Evolutionary conservation across 2,888 invertebrate genomes (phyloP).

Genomic region (Folsomia manolachei): DNA sequence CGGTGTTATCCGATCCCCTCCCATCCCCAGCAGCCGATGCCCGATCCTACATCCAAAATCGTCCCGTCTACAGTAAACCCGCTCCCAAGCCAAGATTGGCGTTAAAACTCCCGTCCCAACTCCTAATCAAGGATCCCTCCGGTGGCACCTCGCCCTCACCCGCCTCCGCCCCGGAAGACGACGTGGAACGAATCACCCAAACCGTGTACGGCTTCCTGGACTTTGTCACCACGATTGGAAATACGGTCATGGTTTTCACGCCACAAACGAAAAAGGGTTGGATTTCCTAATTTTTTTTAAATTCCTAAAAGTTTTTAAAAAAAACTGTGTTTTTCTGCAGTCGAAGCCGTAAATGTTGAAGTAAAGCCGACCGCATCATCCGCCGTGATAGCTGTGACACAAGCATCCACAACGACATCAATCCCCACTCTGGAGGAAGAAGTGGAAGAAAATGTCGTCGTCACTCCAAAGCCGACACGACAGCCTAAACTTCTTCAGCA

Average conservation of each 20-base stretch:
- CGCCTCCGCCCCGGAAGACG: constrained; percentile 10
- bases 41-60: constrained; percentile 46
- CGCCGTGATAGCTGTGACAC: not conserved
- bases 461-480: not conserved
- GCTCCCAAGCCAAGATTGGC: constrained; percentile 45
- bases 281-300: not conserved
- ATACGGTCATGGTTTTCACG: constrained; percentile 91
- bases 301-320: not conserved
- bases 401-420: not conserved
- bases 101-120: constrained; percentile 33
- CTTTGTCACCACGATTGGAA: constrained; percentile 89
- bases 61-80: constrained; percentile 53
- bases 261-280: constrained; percentile 63
- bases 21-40: constrained; percentile 45
- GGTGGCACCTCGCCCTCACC: not conserved
- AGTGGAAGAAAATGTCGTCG: not conserved
- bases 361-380: constrained; percentile 8
- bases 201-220: constrained; percentile 91
- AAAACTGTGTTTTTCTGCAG: no score
- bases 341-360: not conserved
- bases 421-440: not conserved
- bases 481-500: not conserved
- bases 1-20: constrained; percentile 20
- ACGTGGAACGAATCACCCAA: constrained; percentile 66
- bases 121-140: constrained; percentile 16